phyloP scores from a whole-genome alignment of 2,888 invertebrate genomes.

The Stegana nigrithorax region DNA sequence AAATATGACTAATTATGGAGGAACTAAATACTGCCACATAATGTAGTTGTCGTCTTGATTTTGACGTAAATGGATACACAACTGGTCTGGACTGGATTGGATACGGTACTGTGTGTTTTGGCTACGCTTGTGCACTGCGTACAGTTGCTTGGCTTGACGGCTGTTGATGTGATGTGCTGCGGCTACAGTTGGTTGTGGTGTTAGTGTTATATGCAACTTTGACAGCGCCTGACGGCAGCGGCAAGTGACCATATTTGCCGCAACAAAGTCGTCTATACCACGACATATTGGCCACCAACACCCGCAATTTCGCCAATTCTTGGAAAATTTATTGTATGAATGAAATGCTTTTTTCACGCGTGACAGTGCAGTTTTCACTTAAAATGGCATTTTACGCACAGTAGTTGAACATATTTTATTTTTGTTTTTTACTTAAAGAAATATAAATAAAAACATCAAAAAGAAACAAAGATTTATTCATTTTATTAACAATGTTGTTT shows the following conservation, averaged over 20 bases:
- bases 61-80: slow-evolving; percentile 49
- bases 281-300: slow-evolving; percentile 42
- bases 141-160: slow-evolving; percentile 2
- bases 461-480: no score
- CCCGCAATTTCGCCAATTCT: slow-evolving; percentile 68
- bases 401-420: no score
- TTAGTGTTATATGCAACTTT: slow-evolving; percentile 26
- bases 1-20: slow-evolving; percentile 60
- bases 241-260: slow-evolving; percentile 37
- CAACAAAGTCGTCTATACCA: background rate
- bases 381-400: slow-evolving; percentile 21
- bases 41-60: slow-evolving; percentile 57
- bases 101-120: no score
- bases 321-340: slow-evolving; percentile 60
- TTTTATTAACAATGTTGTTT: no score
- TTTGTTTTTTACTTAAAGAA: no score
- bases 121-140: background rate
- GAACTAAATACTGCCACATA: slow-evolving; percentile 60
- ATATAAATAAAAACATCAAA: no score
- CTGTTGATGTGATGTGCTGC: background rate
- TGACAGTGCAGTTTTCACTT: slow-evolving; percentile 37
- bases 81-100: slow-evolving; percentile 3
- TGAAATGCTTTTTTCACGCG: slow-evolving; percentile 55
- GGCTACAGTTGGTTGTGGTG: background rate
- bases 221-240: slow-evolving; percentile 11